phyloP scores from a whole-genome alignment of 2,797 vertebrate genomes.

The Sebastiscus albofasciatus region DNA sequence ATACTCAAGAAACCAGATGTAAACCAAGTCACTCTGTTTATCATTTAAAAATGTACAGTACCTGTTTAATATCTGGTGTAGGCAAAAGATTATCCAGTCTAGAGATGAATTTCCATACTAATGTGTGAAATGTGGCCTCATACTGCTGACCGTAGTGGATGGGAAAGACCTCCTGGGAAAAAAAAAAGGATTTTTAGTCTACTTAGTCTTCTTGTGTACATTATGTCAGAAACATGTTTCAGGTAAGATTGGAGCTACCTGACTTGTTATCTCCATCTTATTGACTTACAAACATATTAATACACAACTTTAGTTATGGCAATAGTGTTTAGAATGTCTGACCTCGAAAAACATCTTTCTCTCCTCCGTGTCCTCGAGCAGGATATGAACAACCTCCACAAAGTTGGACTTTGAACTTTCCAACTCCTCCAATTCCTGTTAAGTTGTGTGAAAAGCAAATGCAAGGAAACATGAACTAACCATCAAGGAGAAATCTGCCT shows the following conservation, averaged over 20 bases:
- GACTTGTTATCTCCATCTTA: no score
- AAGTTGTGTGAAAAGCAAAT: not conserved
- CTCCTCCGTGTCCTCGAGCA: conserved; percentile 4
- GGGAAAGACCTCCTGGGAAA: not conserved
- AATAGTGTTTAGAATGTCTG: not conserved
- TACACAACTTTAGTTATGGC: not conserved
- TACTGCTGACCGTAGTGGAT: conserved; percentile 18
- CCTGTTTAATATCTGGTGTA: conserved; percentile 63
- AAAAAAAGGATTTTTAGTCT: not conserved
- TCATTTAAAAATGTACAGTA: not conserved
- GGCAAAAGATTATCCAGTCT: conserved; percentile 79
- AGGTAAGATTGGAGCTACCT: no score
- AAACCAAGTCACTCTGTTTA: not conserved
- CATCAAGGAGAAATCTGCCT: not conserved
- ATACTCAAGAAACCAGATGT: not conserved
- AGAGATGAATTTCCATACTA: conserved; percentile 82
- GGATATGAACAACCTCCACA: conserved; percentile 14
- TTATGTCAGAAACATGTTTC: no score
- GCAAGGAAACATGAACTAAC: no score
- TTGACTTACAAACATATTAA: no score
- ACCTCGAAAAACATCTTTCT: not conserved
- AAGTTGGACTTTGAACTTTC: conserved; percentile 40
- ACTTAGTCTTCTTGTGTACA: no score
- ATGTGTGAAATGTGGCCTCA: conserved; percentile 36
- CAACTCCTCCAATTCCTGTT: conserved; percentile 14